These are phyloP conservation scores for Callopanchax toddi DNA, from an alignment of 2,113 vertebrate genomes.

Conservation along the genomic window DNA sequence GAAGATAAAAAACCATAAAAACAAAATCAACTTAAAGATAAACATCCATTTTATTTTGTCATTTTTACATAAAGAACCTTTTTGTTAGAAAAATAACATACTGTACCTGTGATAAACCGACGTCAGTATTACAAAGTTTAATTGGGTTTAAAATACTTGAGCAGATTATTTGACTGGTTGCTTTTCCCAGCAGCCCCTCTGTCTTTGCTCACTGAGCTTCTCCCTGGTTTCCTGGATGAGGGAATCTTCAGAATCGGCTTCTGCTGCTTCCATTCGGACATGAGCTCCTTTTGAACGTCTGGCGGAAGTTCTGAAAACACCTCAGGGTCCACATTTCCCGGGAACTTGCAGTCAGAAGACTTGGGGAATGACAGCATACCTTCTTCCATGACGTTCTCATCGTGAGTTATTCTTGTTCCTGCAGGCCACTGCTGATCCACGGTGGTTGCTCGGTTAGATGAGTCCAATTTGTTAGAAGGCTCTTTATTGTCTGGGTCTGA, in stretches of 20 bases:
- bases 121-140: conserved; percentile 9
- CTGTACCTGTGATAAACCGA: not conserved
- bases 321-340: conserved; percentile 79
- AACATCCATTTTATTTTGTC: not conserved
- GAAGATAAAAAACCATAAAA: conserved; percentile 31
- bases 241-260: conserved; percentile 57
- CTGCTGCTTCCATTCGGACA: conserved; percentile 83
- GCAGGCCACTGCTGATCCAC: not conserved
- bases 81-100: not conserved
- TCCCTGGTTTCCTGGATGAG: conserved; percentile 49
- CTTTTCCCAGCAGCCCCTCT: conserved; percentile 49
- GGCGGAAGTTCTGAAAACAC: conserved; percentile 88
- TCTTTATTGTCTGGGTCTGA: conserved; percentile 3
- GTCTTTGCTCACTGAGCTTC: conserved; percentile 58
- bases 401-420: not conserved
- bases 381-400: conserved; percentile 6
- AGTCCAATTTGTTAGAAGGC: not conserved
- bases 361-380: not conserved
- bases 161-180: conserved; percentile 74
- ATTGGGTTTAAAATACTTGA: conserved; percentile 84
- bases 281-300: conserved; percentile 84
- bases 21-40: not conserved
- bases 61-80: not conserved
- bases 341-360: conserved; percentile 67
- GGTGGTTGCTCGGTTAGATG: not conserved